A percentile compares a stretch with the other conserved stretches of the same genome.
Evolutionary conservation across 2,888 invertebrate species (phyloP).

Genomic region (Cephus sareptanus): DNA sequence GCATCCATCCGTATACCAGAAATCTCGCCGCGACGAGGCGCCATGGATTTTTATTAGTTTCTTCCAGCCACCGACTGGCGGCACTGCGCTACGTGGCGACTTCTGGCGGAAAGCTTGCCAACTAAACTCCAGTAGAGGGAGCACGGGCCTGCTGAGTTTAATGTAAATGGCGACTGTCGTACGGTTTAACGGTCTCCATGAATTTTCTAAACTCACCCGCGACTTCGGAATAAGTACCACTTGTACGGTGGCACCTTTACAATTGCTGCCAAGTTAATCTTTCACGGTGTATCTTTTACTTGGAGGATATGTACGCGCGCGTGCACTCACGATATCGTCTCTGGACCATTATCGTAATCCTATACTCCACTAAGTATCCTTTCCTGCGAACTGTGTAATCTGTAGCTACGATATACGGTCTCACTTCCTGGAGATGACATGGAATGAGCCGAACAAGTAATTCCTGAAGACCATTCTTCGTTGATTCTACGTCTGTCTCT

Average conservation of each 20-base stretch:
- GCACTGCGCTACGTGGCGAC: conserved; percentile 11
- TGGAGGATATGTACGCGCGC: neutral
- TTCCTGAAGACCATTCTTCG: neutral
- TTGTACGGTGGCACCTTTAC: neutral
- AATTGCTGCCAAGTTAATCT: neutral
- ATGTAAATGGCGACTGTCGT: conserved; percentile 3
- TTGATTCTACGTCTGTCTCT: neutral
- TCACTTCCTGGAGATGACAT: neutral
- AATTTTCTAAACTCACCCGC: neutral
- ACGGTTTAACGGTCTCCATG: neutral
- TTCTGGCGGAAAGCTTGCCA: conserved; percentile 17
- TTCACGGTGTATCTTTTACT: neutral
- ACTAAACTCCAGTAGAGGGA: conserved; percentile 1
- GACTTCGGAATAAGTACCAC: neutral
- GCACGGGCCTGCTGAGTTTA: neutral
- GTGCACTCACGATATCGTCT: neutral
- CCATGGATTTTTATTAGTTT: neutral
- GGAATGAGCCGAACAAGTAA: neutral
- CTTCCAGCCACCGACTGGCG: neutral
- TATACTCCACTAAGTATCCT: neutral
- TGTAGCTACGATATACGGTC: neutral
- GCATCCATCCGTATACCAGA: neutral
- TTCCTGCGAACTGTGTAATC: neutral
- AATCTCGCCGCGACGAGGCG: neutral
- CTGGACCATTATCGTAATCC: neutral